Base-by-base conservation (phyloP, 2,113 vertebrate genomes). In the Malurus cyaneus region DNA sequence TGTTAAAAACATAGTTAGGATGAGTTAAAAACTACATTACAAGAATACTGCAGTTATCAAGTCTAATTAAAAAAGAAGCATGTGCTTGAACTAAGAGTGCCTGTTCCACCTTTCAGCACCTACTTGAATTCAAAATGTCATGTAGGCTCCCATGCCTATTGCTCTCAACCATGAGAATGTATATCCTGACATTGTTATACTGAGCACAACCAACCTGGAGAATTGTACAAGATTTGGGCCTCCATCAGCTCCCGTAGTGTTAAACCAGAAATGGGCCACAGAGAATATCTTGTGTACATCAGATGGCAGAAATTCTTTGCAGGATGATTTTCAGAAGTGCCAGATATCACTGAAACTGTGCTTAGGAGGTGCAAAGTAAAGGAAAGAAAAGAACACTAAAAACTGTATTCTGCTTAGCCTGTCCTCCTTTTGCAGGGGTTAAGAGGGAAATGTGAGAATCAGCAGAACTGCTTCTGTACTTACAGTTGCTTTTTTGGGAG, bases 301-400 rank as follows among this genome's bases (percentile, higher is more conserved):
- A 83, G 92, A 80, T 44, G 56, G 60, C 52, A 94, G 80, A 83
- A 49, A 88, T 36, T 73, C 64, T 77, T 59, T 49, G 52, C 94
- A 94, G 80, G 72, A 81, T 52, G 44, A 57, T 81, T 80, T 88
- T 84, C 60, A 88, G 32, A 64, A 89, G 77, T 87, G 80, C 86
- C 86, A 93, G 61, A 41, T 92, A 88, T 16, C 86, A 92, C 56
- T 9, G 6, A 57, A 89, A 84, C 72, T 52, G 74, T 80, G 76
- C 69, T 91, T 56, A 84, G 86, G 91, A 94, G 91, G 77, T 80
- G 88, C 91, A 84, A 94, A 90, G 44, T 42, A 88, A 79, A 66
- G 52, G 64, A 94, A 92, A 81, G 88, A 77, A 77, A 92, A 86
- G 73, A 89, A 64, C n/a, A 69, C 31, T 18, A 23, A 74, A 80